A percentile compares a stretch with the other conserved stretches of the same genome.
These are phyloP conservation scores for Hemitrygon akajei DNA, from an alignment of 2,797 vertebrate species.

Conservation along the genomic window DNA sequence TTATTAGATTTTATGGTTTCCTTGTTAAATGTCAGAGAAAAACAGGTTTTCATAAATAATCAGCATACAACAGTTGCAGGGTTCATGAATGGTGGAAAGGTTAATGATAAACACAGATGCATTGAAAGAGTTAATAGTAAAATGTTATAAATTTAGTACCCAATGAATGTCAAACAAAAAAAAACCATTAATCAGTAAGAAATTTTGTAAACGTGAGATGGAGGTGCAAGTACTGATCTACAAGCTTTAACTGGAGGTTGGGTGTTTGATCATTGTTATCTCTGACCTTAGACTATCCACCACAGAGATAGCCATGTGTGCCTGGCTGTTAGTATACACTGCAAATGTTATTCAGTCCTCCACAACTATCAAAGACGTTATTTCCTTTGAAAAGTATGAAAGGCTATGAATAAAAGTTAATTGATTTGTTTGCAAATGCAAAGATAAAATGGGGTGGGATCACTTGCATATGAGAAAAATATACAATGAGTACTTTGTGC, in stretches of 20 bases:
- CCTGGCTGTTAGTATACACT: conserved; percentile 4
- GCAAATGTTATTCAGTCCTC: conserved; percentile 15
- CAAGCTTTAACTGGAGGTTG: background rate
- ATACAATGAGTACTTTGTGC: background rate
- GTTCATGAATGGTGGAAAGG: background rate
- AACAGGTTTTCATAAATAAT: background rate
- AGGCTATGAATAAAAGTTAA: conserved; percentile 9
- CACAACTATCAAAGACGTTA: conserved; percentile 10
- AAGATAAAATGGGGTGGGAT: conserved; percentile 9
- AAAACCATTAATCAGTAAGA: background rate
- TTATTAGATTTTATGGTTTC: background rate
- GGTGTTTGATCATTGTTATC: conserved; percentile 2
- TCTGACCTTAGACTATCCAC: background rate
- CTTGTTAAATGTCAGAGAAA: background rate
- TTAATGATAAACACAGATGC: background rate
- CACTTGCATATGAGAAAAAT: conserved; percentile 1
- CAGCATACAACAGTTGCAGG: background rate
- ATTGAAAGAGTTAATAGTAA: background rate
- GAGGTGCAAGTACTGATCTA: conserved; percentile 18
- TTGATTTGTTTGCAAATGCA: conserved; percentile 28
- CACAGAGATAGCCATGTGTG: background rate
- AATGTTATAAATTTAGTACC: background rate
- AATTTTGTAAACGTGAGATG: background rate
- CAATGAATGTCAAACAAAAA: background rate
- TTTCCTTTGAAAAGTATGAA: conserved; percentile 22